Conservation (phyloP, 2,888 invertebrate genomes). For the Augiades crinisus region DNA sequence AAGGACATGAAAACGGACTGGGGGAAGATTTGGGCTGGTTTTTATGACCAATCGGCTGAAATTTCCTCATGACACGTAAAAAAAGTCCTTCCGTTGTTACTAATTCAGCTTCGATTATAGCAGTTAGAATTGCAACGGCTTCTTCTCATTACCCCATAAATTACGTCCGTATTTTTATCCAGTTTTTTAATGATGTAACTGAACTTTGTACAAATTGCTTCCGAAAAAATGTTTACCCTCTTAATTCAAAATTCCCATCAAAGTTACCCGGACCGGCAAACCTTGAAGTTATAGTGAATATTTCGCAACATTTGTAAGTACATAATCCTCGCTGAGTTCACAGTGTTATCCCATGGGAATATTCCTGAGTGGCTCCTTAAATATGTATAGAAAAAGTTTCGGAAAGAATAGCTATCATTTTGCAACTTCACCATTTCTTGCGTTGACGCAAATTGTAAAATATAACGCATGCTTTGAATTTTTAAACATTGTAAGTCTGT, state of each 20-base stretch:
- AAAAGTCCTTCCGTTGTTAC: too few species aligned
- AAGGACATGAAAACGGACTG: too few species aligned
- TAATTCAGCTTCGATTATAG: too few species aligned
- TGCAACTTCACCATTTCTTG: background rate
- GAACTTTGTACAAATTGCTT: too few species aligned
- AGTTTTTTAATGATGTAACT: too few species aligned
- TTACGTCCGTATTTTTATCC: too few species aligned
- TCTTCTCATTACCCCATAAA: too few species aligned
- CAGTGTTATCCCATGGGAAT: conserved; percentile 10
- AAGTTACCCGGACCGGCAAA: background rate
- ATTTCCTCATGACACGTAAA: too few species aligned
- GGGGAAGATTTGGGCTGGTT: too few species aligned
- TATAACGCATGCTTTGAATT: conserved; percentile 5
- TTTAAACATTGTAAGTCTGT: conserved; percentile 36
- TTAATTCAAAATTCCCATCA: background rate
- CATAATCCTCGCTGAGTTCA: background rate
- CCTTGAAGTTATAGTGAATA: background rate
- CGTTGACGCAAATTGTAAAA: conserved; percentile 8
- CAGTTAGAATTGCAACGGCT: too few species aligned
- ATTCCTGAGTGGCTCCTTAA: conserved; percentile 26
- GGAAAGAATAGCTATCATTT: conserved; percentile 11
- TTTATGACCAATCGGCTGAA: too few species aligned
- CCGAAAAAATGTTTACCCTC: too few species aligned
- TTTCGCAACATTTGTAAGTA: conserved; percentile 1
- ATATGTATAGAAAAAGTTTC: conserved; percentile 30